phyloP scores from a whole-genome alignment of 2,113 vertebrate genomes.

The Engystomops pustulosus region DNA sequence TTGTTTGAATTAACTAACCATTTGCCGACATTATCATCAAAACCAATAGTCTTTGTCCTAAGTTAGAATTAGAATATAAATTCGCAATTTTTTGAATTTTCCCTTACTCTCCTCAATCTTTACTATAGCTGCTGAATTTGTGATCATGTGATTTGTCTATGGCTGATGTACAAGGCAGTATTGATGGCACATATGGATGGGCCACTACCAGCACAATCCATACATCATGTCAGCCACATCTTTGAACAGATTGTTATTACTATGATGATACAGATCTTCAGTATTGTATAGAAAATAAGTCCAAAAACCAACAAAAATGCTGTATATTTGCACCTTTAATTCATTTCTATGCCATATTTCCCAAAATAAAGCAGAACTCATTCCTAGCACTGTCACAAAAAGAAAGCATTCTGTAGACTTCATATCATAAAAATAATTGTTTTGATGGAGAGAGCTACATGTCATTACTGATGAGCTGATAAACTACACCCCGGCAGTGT shows the following conservation, averaged over 20 bases:
- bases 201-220: background rate
- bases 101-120: too few relatives aligned
- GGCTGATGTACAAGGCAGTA: background rate
- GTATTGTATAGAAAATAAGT: background rate
- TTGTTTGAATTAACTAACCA: too few relatives aligned
- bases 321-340: background rate
- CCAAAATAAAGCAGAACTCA: background rate
- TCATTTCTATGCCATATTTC: background rate
- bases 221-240: background rate
- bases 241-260: background rate
- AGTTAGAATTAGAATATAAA: too few relatives aligned
- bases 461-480: slow-evolving; percentile 4
- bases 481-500: slow-evolving; percentile 13
- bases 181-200: background rate
- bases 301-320: background rate
- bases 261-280: background rate
- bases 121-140: too few relatives aligned
- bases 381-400: slow-evolving; percentile 26
- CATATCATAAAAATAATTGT: slow-evolving; percentile 33
- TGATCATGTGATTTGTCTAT: background rate
- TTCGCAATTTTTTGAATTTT: too few relatives aligned
- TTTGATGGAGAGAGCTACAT: slow-evolving; percentile 32
- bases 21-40: too few relatives aligned
- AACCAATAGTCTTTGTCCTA: too few relatives aligned
- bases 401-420: background rate